Evolutionary conservation across 2,888 invertebrate genomes (phyloP).

Genomic region (Leptinotarsa juncta): DNA sequence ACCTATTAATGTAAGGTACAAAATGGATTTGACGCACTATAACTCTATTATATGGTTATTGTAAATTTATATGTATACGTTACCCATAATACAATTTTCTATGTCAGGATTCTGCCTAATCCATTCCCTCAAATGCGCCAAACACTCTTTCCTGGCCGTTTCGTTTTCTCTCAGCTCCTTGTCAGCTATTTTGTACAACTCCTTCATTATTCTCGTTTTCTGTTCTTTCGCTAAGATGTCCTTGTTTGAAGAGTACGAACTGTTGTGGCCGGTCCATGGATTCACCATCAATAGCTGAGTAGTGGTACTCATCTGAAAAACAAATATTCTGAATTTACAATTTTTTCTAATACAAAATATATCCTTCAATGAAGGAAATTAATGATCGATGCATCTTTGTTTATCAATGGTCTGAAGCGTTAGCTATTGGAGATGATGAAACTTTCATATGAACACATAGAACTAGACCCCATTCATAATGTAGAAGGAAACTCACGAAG

Average conservation of each 20-base stretch:
- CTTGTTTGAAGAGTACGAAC: conserved; percentile 26
- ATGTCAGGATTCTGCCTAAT: conserved; percentile 77
- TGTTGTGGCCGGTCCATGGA: conserved; percentile 54
- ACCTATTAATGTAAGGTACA: no score
- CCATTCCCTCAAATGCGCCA: conserved; percentile 77
- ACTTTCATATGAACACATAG: no score
- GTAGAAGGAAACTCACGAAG: no score
- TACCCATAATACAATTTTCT: conserved; percentile 75
- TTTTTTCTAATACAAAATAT: no score
- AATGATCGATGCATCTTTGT: no score
- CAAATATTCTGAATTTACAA: conserved; percentile 10
- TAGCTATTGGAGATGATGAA: no score
- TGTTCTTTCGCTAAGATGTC: neutral
- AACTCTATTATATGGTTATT: no score
- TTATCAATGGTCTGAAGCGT: no score
- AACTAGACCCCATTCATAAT: no score
- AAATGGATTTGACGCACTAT: no score
- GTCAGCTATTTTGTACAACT: conserved; percentile 69
- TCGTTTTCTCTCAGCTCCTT: conserved; percentile 80
- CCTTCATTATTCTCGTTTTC: conserved; percentile 40
- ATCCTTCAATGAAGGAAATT: no score
- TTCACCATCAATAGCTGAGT: conserved; percentile 56
- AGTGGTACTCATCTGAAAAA: conserved; percentile 56
- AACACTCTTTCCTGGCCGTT: conserved; percentile 71
- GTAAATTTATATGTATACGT: conserved; percentile 7